These are phyloP conservation scores for Corydoras maculifer DNA, from an alignment of 2,113 vertebrate species.

Conservation along the genomic window DNA sequence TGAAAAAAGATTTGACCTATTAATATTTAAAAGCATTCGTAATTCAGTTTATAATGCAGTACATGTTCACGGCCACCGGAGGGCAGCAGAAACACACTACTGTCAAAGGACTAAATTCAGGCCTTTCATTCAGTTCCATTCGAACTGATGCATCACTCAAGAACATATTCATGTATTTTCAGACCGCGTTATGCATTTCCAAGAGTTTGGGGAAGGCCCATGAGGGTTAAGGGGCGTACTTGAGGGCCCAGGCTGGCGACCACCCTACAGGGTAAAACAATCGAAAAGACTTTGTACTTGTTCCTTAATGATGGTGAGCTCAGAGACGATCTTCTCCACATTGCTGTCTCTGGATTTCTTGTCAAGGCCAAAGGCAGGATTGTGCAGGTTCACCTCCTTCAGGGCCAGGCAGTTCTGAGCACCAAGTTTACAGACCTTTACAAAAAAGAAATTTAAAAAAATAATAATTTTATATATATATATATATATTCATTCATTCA, in stretches of 20 bases:
- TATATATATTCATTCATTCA: no score
- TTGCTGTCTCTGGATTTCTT: slow-evolving; percentile 80
- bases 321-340: slow-evolving; percentile 81
- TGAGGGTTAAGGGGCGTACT: no score
- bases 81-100: not conserved
- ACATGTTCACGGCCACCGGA: not conserved
- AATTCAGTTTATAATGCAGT: not conserved
- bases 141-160: no score
- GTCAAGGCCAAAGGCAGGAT: slow-evolving; percentile 82
- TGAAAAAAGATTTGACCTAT: slow-evolving; percentile 48
- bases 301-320: slow-evolving; percentile 83
- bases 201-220: no score
- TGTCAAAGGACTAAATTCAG: no score
- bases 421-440: slow-evolving; percentile 75
- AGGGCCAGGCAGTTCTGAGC: slow-evolving; percentile 79
- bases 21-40: not conserved
- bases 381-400: slow-evolving; percentile 87
- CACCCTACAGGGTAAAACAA: no score
- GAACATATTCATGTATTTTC: no score
- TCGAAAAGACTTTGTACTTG: slow-evolving; percentile 57
- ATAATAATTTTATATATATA: not conserved
- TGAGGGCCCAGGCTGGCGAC: no score
- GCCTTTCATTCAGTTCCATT: no score
- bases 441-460: not conserved
- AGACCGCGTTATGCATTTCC: no score